Percentiles rank a stretch among this genome's conserved stretches.
Evolutionary conservation across 2,113 vertebrate genomes (phyloP).

Genomic region (Electrona antarctica): DNA sequence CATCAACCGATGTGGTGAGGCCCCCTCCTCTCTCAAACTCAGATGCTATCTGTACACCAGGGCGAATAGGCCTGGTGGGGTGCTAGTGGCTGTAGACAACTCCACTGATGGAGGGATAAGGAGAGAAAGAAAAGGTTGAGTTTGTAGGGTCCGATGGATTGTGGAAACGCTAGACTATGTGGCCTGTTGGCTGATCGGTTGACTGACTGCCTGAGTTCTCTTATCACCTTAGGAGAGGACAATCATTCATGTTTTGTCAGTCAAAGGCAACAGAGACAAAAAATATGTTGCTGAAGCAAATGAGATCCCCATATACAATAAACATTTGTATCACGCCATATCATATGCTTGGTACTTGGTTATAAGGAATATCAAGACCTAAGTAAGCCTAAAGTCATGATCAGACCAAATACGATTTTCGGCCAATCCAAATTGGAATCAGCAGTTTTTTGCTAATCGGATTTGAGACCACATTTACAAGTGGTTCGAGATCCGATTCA

Average conservation of each 20-base stretch:
- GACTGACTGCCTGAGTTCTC: slow-evolving; percentile 61
- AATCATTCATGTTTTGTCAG: slow-evolving; percentile 26
- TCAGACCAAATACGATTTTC: too few species aligned
- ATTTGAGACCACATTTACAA: too few species aligned
- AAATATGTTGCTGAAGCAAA: slow-evolving; percentile 12
- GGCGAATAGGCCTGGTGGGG: slow-evolving; percentile 16
- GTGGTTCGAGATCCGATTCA: too few species aligned
- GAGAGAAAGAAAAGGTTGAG: slow-evolving; percentile 24
- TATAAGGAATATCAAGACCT: not conserved
- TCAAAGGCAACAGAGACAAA: not conserved
- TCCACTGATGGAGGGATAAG: slow-evolving; percentile 64
- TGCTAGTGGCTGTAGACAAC: slow-evolving; percentile 41
- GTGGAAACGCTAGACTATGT: slow-evolving; percentile 11
- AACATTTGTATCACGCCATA: not conserved
- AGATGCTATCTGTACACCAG: slow-evolving; percentile 60
- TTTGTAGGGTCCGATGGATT: slow-evolving; percentile 32
- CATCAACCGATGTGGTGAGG: slow-evolving; percentile 58
- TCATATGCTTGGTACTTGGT: too few species aligned
- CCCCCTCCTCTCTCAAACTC: slow-evolving; percentile 9
- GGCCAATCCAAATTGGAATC: too few species aligned
- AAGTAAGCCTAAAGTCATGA: not conserved
- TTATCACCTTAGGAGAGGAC: slow-evolving; percentile 50
- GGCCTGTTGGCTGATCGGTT: slow-evolving; percentile 33
- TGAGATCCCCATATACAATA: not conserved
- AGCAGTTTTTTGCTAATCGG: too few species aligned